A percentile compares a stretch with the other conserved stretches of the same genome.
Evolutionary conservation across 2,797 vertebrate genomes (phyloP).

Genomic region (Scleropages formosus): DNA sequence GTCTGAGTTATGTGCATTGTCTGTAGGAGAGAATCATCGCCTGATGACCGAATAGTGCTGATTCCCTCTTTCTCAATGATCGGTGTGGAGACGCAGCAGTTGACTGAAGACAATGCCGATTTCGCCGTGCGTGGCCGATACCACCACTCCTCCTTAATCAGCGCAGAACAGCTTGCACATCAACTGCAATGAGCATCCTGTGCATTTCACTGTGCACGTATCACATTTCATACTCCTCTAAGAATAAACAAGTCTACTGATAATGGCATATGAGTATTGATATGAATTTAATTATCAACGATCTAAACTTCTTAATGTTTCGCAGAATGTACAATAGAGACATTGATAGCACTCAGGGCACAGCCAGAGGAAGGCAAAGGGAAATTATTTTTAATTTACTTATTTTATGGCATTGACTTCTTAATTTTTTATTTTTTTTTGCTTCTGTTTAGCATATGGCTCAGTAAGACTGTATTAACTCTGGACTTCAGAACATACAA

Average conservation of each 20-base stretch:
- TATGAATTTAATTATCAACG: not conserved
- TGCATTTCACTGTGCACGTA: not conserved
- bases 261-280: not conserved
- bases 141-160: constrained; percentile 82
- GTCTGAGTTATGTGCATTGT: not conserved
- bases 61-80: constrained; percentile 79
- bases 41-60: constrained; percentile 79
- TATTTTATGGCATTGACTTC: too few relatives aligned
- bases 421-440: too few relatives aligned
- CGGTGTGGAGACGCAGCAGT: constrained; percentile 85
- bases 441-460: too few relatives aligned
- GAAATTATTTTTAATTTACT: not conserved
- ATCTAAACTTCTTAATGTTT: not conserved
- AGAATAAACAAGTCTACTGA: not conserved
- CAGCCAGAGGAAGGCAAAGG: not conserved
- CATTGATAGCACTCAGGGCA: not conserved
- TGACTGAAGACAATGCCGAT: constrained; percentile 91
- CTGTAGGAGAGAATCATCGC: constrained; percentile 63
- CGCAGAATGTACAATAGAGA: not conserved
- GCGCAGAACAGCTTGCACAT: constrained; percentile 62
- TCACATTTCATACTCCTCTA: not conserved
- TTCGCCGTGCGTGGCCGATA: constrained; percentile 86
- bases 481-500: too few relatives aligned
- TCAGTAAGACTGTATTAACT: too few relatives aligned
- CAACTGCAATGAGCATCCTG: constrained; percentile 50